Base-by-base conservation (phyloP, 1,140 invertebrate genomes). In the Bombus polaris region DNA sequence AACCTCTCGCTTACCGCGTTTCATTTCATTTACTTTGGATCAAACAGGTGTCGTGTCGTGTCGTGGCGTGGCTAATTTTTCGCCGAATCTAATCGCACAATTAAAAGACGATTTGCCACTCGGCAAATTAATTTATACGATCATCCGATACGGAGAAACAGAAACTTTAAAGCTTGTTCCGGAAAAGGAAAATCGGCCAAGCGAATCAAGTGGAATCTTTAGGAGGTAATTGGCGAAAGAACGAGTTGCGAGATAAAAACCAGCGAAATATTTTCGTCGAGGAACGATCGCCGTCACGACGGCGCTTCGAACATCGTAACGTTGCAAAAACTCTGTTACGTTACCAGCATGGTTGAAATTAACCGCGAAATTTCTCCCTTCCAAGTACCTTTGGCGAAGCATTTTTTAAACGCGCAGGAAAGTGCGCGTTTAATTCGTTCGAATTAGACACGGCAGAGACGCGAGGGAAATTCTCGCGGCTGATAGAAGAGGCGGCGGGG, bases 161-260 rank as follows among this genome's bases (percentile, higher is more conserved):
- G 28, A 22, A 62, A 44, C 37, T 44, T 42, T 4, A 35, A 72
- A 71, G 47, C 71, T 72, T 22, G 28, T 15, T 1, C 44, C 3
- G 32, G 8, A 25, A 13, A 0, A 39, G 22, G n/a, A 22, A 59
- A 72, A 53, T 44, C n/a, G 47, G 10, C 39, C 35, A 22, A 44
- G 72, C 35, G 44, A 71, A 22, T 39, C 44, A 42, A 81, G n/a
- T 47, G 70, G 70, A 62, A 81, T 73, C 62, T 73, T 62, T 65
- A 62, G 39, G 53, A 47, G 70, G 70, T n/a, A 72, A 72, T 81
- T 44, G 71, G 57, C 68, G 79, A 32, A 22, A 37, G 47, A 42
- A 22, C 66, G 28, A 37, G 22, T 28, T n/a, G 37, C 47, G 18
- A 8, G 47, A 25, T 53, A 13, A 62, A 59, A 57, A 39, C 53